phyloP scores from a whole-genome alignment of 2,113 vertebrate genomes.

The Ictalurus punctatus region DNA sequence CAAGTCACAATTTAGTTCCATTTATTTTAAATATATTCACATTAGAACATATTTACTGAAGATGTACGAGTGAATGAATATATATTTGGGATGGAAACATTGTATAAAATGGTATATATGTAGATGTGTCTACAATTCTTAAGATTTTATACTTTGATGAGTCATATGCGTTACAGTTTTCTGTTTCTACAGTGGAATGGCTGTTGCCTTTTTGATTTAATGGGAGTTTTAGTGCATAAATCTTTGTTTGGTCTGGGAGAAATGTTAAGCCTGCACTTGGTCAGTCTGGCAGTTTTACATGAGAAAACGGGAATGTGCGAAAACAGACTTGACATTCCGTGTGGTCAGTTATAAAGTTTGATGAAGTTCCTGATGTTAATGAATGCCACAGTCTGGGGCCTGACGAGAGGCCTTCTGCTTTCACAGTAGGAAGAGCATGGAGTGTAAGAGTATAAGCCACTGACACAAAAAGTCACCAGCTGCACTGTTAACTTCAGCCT shows the following conservation, averaged over 20 bases:
- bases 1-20: not conserved
- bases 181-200: not conserved
- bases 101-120: not conserved
- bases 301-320: not conserved
- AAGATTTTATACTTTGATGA: not conserved
- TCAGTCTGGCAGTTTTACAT: not conserved
- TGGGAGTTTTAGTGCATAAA: constrained; percentile 2
- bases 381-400: constrained; percentile 25
- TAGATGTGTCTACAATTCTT: not conserved
- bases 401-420: constrained; percentile 18
- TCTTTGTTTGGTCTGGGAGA: constrained; percentile 10
- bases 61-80: not conserved
- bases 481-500: constrained; percentile 36
- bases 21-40: not conserved
- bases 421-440: constrained; percentile 9
- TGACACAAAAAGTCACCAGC: constrained; percentile 44
- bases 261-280: constrained; percentile 10
- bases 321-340: not conserved
- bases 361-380: constrained; percentile 38
- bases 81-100: not conserved
- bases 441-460: constrained; percentile 23
- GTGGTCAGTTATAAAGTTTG: constrained; percentile 26
- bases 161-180: constrained; percentile 11
- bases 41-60: not conserved
- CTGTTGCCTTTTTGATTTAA: not conserved